Evolutionary conservation across 2,888 invertebrate species (phyloP).

Genomic region (Limenitis camilla): DNA sequence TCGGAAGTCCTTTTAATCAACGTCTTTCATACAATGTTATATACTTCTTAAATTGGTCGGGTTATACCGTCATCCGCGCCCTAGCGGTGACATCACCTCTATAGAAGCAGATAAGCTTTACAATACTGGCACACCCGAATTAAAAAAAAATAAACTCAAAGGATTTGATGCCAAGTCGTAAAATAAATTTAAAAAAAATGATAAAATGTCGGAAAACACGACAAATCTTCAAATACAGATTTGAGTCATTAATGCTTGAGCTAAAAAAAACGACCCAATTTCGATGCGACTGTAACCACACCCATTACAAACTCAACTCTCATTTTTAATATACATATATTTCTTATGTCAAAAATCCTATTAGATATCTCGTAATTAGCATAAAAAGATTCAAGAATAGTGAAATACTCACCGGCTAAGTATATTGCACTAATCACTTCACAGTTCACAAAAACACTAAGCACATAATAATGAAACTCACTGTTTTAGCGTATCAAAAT

Average conservation of each 20-base stretch:
- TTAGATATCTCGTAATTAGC: conserved; percentile 33
- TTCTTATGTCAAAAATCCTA: conserved; percentile 35
- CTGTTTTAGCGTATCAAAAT: conserved; percentile 49
- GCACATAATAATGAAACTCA: conserved; percentile 67
- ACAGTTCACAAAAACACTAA: conserved; percentile 57
- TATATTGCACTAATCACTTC: conserved; percentile 56
- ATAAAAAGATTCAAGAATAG: conserved; percentile 39
- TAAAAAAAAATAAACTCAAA: conserved; percentile 10
- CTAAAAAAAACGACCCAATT: conserved; percentile 53
- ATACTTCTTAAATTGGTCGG: conserved; percentile 33
- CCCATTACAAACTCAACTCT: conserved; percentile 66
- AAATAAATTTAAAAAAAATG: neutral
- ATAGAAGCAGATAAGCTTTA: conserved; percentile 59
- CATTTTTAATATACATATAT: conserved; percentile 8
- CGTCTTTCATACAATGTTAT: neutral
- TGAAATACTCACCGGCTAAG: conserved; percentile 56
- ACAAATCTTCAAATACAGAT: conserved; percentile 31
- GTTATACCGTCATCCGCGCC: conserved; percentile 46
- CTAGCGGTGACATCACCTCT: conserved; percentile 60
- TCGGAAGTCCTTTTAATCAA: conserved; percentile 14
- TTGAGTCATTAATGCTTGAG: conserved; percentile 29
- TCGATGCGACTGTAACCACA: conserved; percentile 32
- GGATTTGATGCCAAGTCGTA: conserved; percentile 25
- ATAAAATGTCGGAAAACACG: conserved; percentile 21
- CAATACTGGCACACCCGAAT: conserved; percentile 60